Evolutionary conservation across 23 tunicate species (phyloP), one percentile per base, ranked within the genome.

Genomic region (Botrylloides violaceus): DNA sequence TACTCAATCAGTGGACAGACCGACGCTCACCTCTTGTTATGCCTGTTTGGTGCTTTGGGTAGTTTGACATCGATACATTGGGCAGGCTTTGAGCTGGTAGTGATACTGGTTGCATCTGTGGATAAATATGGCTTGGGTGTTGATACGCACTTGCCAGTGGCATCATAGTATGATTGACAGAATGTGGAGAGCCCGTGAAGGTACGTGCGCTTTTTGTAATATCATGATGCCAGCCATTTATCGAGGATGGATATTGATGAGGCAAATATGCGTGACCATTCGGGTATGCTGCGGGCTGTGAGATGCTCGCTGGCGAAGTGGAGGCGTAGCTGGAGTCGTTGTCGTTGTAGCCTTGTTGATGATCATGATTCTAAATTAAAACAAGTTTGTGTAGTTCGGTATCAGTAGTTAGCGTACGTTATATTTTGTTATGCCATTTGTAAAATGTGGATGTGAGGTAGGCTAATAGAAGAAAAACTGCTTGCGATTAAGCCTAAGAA

Each of bases 191-290:
- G 24, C 23, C 32, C 0, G 56, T 0, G 9, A 2, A 2, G 26
- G 5, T 28, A 31, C 28, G 74, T 20, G 19, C 56, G 1, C 15
- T 20, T 30, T 32, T 43, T 19, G 58, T 5, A 26, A 24, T 31
- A 1, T 37, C 58, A 28, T 39, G 58, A 68, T 43, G 74, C 74
- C 74, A 68, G 12, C 74, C 74, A 26, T 68, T 68, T 1, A 68
- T 68, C 29, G 58, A 39, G 4, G 74, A 53, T 19, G 58, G 32
- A 68, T 68, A 68, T 26, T 68, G 74, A 26, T 68, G 74, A 1
- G 74, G 32, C 57, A 68, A 22, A 56, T 68, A 68, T 6, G 74
- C 29, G 28, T 68, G 74, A 68, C 74, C 37, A 56, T 68, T 68
- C 4, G 36, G 74, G n/a, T 68, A 68, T 5, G 58, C 56, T 0